phyloP scores from a whole-genome alignment of 2,113 vertebrate species.

The Silurus glanis region DNA sequence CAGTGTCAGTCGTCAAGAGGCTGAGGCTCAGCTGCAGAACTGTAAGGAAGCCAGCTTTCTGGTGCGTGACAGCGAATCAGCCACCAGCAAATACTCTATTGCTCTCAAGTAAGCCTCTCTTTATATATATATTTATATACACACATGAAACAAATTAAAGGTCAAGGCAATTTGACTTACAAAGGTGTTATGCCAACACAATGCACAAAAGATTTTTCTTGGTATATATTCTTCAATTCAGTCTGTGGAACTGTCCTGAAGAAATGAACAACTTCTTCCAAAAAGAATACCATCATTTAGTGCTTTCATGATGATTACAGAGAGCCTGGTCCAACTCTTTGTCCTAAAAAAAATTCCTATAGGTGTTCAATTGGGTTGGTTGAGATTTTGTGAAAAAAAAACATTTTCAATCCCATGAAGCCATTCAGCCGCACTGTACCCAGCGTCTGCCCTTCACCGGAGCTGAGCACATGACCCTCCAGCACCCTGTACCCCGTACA shows the following conservation, averaged over 20 bases:
- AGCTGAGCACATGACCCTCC: constrained; percentile 92
- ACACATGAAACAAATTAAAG: not conserved
- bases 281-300: not conserved
- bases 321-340: no score
- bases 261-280: not conserved
- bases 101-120: constrained; percentile 86
- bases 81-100: constrained; percentile 93
- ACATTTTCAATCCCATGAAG: not conserved
- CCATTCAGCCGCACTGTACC: constrained; percentile 10
- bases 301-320: not conserved
- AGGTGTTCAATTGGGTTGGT: not conserved
- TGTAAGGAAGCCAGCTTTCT: constrained; percentile 91
- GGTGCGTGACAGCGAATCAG: constrained; percentile 91
- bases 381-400: not conserved
- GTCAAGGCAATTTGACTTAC: not conserved
- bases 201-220: not conserved
- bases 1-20: constrained; percentile 86
- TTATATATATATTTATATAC: not conserved
- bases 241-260: not conserved
- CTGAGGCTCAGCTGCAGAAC: constrained; percentile 86
- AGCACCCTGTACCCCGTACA: constrained; percentile 77
- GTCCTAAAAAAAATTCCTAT: not conserved
- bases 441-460: constrained; percentile 93
- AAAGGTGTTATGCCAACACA: not conserved
- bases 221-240: not conserved